Evolutionary conservation across 2,113 vertebrate species (phyloP).

Genomic region (Daphoenositta chrysoptera): DNA sequence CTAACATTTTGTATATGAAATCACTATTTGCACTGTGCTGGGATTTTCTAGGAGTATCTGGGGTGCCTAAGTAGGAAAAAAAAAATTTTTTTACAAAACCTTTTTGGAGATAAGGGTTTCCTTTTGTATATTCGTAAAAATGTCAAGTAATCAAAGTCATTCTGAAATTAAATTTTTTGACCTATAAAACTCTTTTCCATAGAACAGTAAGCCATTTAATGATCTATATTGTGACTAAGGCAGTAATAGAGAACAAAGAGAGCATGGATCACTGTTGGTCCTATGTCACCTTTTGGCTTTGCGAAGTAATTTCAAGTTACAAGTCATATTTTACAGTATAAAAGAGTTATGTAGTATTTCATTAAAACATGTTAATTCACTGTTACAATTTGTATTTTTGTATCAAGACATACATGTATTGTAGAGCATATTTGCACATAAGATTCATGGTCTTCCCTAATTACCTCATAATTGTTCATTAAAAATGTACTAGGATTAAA

Average conservation of each 20-base stretch:
- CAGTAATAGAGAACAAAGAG: background rate
- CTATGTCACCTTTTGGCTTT: background rate
- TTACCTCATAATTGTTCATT: constrained; percentile 45
- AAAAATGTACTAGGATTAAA: constrained; percentile 63
- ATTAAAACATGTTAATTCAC: background rate
- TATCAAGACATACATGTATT: background rate
- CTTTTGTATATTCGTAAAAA: background rate
- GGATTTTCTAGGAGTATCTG: background rate
- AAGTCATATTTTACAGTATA: background rate
- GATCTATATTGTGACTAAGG: background rate
- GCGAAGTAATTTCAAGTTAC: background rate
- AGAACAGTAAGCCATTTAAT: background rate
- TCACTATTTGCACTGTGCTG: background rate
- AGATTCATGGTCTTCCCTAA: constrained; percentile 28
- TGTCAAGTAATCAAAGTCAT: background rate
- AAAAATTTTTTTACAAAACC: background rate
- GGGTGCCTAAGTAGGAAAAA: background rate
- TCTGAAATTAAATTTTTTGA: background rate
- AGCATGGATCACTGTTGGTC: background rate
- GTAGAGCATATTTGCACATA: background rate
- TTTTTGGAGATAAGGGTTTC: background rate
- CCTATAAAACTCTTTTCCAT: background rate
- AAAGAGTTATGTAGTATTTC: background rate
- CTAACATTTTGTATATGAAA: background rate
- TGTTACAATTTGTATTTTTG: background rate